These are phyloP conservation scores for Cuculus canorus DNA, from an alignment of 2,797 vertebrate species.

Conservation along the genomic window DNA sequence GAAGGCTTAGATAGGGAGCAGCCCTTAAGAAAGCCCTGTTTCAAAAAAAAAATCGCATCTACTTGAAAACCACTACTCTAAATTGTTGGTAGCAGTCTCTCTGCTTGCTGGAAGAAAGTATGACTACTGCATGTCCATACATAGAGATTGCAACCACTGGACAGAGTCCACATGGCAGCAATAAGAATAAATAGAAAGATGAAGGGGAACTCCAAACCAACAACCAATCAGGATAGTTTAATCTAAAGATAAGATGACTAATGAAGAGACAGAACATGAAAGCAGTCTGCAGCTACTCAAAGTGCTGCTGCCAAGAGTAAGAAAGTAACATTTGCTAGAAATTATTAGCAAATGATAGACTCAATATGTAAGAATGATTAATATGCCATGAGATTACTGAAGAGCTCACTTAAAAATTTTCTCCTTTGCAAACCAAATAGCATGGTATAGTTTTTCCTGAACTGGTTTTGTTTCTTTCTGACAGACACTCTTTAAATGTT, in stretches of 20 bases:
- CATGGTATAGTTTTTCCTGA: not conserved
- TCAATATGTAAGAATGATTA: not conserved
- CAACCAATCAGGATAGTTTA: not conserved
- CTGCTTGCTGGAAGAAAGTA: not conserved
- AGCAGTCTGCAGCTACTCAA: not conserved
- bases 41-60: not conserved
- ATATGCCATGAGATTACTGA: not conserved
- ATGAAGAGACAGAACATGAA: not conserved
- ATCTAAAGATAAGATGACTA: not conserved
- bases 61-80: not conserved
- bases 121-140: not conserved
- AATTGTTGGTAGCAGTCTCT: not conserved
- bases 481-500: not conserved
- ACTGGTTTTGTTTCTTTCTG: not conserved
- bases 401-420: not conserved
- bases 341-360: not conserved
- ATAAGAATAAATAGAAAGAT: not conserved
- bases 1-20: not conserved
- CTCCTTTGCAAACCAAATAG: not conserved
- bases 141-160: not conserved
- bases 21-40: not conserved
- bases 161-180: not conserved
- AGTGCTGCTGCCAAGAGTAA: not conserved
- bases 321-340: not conserved
- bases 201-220: not conserved